Evolutionary conservation across 1,140 invertebrate genomes (phyloP).

Genomic region (Drosophila kikkawai): DNA sequence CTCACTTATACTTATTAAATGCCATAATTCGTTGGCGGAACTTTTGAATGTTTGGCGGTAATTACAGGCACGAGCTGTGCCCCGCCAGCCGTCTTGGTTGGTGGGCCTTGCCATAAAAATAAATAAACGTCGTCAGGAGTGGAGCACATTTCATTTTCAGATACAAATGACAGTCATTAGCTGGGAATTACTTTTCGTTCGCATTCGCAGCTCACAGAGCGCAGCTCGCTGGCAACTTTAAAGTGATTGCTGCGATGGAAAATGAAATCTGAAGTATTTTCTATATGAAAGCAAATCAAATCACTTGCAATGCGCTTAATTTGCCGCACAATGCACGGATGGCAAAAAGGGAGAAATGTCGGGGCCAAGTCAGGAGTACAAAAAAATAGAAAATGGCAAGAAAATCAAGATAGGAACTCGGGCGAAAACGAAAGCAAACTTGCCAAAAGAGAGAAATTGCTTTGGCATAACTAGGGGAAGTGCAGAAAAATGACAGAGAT

Average conservation of each 20-base stretch:
- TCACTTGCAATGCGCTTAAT: conserved; percentile 78
- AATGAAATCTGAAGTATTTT: conserved; percentile 63
- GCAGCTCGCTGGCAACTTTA: conserved; percentile 49
- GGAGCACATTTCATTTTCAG: conserved; percentile 66
- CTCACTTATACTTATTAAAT: conserved; percentile 66
- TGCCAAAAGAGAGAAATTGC: conserved; percentile 67
- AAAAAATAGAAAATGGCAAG: conserved; percentile 25
- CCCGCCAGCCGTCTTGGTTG: conserved; percentile 29
- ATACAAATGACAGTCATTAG: conserved; percentile 78
- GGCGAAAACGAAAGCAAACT: conserved; percentile 46
- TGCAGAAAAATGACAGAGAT: conserved; percentile 79
- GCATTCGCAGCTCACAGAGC: conserved; percentile 16
- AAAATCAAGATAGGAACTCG: conserved; percentile 52
- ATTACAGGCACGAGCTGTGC: conserved; percentile 63
- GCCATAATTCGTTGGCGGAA: conserved; percentile 60
- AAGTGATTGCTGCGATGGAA: conserved; percentile 63
- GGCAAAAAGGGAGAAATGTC: conserved; percentile 23
- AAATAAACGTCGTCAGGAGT: conserved; percentile 65
- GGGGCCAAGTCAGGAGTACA: conserved; percentile 12
- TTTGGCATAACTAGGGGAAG: conserved; percentile 71
- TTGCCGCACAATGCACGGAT: conserved; percentile 71
- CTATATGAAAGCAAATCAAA: conserved; percentile 71
- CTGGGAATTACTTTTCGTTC: conserved; percentile 71
- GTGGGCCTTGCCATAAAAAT: conserved; percentile 62
- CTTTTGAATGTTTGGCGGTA: conserved; percentile 61